Conservation (phyloP, 2,113 vertebrate genomes). For the Peucedramus taeniatus region DNA sequence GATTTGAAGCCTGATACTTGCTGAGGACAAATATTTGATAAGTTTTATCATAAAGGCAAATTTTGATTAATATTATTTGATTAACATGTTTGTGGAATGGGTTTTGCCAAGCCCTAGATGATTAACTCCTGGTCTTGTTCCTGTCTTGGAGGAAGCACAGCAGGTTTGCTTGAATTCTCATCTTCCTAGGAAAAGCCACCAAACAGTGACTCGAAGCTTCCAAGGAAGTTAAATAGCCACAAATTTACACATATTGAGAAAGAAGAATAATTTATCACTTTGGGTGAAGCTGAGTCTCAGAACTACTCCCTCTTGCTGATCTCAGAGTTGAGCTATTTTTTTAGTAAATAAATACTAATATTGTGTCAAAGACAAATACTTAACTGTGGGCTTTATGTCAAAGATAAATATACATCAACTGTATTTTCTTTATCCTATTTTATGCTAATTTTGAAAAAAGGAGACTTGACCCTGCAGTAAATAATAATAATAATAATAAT, state of each 20-base stretch:
- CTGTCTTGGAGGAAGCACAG: neutral
- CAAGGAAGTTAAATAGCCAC: neutral
- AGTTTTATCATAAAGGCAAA: neutral
- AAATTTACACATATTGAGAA: neutral
- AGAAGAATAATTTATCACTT: neutral
- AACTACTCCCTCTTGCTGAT: neutral
- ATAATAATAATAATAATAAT: neutral
- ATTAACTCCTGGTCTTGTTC: neutral
- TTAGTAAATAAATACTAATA: neutral
- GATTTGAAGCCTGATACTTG: neutral
- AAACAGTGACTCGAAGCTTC: neutral
- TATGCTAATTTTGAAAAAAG: neutral
- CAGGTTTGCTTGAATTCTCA: neutral
- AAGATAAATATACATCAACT: neutral
- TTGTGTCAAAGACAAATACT: neutral
- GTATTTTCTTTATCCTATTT: neutral
- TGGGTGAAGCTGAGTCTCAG: neutral
- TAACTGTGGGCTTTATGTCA: neutral
- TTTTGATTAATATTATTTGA: neutral
- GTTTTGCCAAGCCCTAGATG: neutral
- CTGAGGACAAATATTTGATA: neutral
- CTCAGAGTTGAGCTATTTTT: neutral
- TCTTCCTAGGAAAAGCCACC: neutral
- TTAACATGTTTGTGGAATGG: neutral
- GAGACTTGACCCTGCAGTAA: neutral